Conservation (phyloP, 1,140 invertebrate species). For the Meloidogyne exigua region DNA sequence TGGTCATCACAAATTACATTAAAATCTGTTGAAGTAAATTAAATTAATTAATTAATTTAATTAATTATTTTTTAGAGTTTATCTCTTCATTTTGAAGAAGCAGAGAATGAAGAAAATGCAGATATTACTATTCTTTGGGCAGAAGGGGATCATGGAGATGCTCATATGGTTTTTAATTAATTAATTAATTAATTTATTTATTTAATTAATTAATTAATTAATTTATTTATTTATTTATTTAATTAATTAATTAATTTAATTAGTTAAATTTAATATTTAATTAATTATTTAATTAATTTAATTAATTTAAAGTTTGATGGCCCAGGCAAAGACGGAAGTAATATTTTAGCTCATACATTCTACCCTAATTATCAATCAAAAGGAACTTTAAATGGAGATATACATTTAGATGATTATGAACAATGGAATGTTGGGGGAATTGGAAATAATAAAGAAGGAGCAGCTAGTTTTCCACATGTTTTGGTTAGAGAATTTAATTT, state of each 20-base stretch:
- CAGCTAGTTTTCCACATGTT: slow-evolving; percentile 55
- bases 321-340: slow-evolving; percentile 40
- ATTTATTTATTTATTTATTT: too few relatives aligned
- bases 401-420: slow-evolving; percentile 57
- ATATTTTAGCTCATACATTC: slow-evolving; percentile 56
- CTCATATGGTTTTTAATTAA: slow-evolving; percentile 23
- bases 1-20: slow-evolving; percentile 53
- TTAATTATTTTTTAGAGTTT: slow-evolving; percentile 11
- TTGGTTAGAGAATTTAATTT: slow-evolving; percentile 26
- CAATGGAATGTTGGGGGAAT: slow-evolving; percentile 43
- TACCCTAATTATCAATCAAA: slow-evolving; percentile 53
- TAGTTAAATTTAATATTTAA: background rate
- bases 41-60: slow-evolving; percentile 11
- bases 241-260: background rate
- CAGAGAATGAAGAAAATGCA: slow-evolving; percentile 40
- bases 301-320: slow-evolving; percentile 48
- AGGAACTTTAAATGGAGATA: slow-evolving; percentile 50
- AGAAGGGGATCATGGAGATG: slow-evolving; percentile 55
- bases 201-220: too few relatives aligned
- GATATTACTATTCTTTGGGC: slow-evolving; percentile 56
- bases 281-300: background rate
- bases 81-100: slow-evolving; percentile 42
- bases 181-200: background rate
- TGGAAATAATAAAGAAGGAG: slow-evolving; percentile 41
- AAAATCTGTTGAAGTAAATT: slow-evolving; percentile 26